phyloP scores from a whole-genome alignment of 2,797 vertebrate genomes.

The Dryobates pubescens region DNA sequence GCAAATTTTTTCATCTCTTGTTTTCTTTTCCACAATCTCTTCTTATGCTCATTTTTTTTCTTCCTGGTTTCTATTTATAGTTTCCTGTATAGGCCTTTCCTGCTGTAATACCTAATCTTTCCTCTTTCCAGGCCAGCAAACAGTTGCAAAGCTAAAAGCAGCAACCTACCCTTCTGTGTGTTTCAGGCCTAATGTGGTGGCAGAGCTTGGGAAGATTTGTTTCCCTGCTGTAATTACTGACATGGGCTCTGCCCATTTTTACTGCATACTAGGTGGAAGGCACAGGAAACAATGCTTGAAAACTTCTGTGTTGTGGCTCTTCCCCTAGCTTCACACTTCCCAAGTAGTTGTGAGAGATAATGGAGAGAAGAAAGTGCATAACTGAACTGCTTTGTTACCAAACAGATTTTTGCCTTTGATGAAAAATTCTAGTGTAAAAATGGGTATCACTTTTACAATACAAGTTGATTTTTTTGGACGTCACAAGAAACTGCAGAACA shows the following conservation, averaged over 20 bases:
- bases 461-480: neutral
- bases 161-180: neutral
- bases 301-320: neutral
- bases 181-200: neutral
- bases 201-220: neutral
- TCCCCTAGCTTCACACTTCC: neutral
- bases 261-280: neutral
- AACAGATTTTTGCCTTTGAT: neutral
- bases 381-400: neutral
- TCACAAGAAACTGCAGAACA: neutral
- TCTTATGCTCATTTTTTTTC: neutral
- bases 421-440: neutral
- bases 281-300: neutral
- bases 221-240: neutral
- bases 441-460: neutral
- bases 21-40: neutral
- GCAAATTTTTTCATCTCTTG: neutral
- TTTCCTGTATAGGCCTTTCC: neutral
- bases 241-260: neutral
- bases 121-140: slow-evolving; percentile 39
- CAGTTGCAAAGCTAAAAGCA: neutral
- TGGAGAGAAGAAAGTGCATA: neutral
- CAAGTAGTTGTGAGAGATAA: neutral
- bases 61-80: neutral
- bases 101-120: neutral